Conservation (phyloP, 2,113 vertebrate genomes). For the Anser brachyrhynchus region DNA sequence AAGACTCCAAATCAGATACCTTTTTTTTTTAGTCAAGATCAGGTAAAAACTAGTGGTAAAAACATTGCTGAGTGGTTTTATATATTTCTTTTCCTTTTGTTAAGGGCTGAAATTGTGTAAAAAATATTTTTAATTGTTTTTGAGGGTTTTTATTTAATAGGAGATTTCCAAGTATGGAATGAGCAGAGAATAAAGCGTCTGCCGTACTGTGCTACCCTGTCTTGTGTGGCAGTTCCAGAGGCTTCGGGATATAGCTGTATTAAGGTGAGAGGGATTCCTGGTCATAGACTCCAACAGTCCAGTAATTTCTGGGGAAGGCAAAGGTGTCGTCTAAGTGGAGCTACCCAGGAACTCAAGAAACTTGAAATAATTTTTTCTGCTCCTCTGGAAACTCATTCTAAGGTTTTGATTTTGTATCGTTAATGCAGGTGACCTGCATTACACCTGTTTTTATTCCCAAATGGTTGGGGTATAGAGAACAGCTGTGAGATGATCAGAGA, state of each 20-base stretch:
- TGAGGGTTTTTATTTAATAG: constrained; percentile 33
- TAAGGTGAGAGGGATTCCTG: constrained; percentile 46
- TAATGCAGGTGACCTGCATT: not conserved
- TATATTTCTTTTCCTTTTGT: not conserved
- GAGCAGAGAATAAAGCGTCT: constrained; percentile 19
- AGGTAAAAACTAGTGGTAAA: not conserved
- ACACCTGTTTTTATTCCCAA: not conserved
- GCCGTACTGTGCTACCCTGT: constrained; percentile 2
- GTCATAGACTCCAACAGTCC: not conserved
- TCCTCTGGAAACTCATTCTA: not conserved
- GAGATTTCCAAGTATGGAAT: constrained; percentile 11
- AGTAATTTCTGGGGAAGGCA: not conserved
- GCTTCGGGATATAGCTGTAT: not conserved
- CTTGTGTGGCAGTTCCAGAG: constrained; percentile 43
- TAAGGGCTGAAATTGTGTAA: not conserved
- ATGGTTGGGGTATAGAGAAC: not conserved
- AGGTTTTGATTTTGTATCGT: not conserved
- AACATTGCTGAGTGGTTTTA: not conserved
- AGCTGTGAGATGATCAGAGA: not conserved
- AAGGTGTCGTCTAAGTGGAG: not conserved
- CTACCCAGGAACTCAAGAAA: not conserved
- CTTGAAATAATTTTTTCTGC: not conserved
- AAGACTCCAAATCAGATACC: not conserved
- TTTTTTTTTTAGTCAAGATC: not conserved
- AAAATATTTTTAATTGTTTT: not conserved